Evolutionary conservation across 1,140 invertebrate species (phyloP), one percentile per base, ranked within the genome.

Genomic region (Papilio glaucus): DNA sequence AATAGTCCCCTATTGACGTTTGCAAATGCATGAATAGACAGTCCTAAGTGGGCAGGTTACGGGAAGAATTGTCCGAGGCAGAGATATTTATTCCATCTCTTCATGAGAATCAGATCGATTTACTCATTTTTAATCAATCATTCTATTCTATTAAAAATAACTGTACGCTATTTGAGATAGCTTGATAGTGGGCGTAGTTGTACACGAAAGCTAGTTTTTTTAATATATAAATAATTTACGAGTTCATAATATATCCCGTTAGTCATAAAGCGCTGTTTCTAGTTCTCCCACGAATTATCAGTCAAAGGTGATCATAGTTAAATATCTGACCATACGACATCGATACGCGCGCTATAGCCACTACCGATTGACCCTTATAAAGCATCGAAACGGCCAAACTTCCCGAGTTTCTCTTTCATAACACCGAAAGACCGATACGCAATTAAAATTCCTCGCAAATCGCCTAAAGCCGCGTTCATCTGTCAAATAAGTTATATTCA

Each of bases 381-480:
- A 67, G 62, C 8, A 71, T 37, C 42, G n/a, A n/a, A n/a, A n/a
- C n/a, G n/a, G n/a, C n/a, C 63, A 72, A 75, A 57, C 62, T 62
- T 75, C 74, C 71, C 49, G 72, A 75, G 74, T 75, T 72, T 73
- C 65, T 72, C 62, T 73, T 77, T 71, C 49, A 65, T 75, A 73
- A 65, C 62, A 65, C 37, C 62, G 37, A 65, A 65, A 65, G 62
- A 72, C 68, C 67, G 71, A 75, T 73, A 74, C 68, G 72, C 53
- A n/a, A 85, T 83, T 85, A 78, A 81, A 79, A 81, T 85, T 75
- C 77, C 71, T 76, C 69, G 76, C 76, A 79, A 81, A 78, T 82
- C 65, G 74, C 68, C 73, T 65, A 71, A 21, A 45, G 45, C 71
- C 69, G 67, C 73, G 74, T 42, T 37, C 71, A 72, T 21, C 72